phyloP scores from a whole-genome alignment of 2,113 vertebrate species.

The Brachyhypopomus occidentalis region DNA sequence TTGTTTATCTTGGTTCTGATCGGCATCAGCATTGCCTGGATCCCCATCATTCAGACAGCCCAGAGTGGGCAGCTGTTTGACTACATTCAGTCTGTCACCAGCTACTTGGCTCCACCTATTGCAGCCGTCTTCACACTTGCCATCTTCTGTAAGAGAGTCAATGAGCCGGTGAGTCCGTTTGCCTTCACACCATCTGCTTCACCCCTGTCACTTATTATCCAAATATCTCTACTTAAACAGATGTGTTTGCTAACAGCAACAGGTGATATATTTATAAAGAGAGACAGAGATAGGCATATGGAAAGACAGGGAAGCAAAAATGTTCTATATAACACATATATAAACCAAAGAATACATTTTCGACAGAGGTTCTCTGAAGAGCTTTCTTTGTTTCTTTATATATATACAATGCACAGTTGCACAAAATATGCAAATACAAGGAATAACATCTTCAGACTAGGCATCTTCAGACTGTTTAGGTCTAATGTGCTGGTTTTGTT shows the following conservation, averaged over 20 bases:
- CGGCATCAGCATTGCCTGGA: constrained; percentile 93
- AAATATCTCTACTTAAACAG: background rate
- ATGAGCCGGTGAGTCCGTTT: constrained; percentile 78
- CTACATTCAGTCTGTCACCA: constrained; percentile 93
- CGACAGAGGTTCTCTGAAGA: too few species aligned
- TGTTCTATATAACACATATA: too few species aligned
- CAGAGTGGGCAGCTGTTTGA: constrained; percentile 94
- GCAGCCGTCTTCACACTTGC: constrained; percentile 87
- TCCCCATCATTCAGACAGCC: constrained; percentile 88
- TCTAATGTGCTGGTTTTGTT: background rate
- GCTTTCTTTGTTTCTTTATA: too few species aligned
- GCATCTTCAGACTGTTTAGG: background rate
- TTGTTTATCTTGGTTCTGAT: constrained; percentile 88
- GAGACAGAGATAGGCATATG: too few species aligned
- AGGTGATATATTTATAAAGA: too few species aligned
- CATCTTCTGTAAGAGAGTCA: constrained; percentile 91
- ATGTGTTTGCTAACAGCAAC: background rate
- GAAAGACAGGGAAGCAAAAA: too few species aligned
- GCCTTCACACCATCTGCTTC: background rate
- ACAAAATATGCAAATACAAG: too few species aligned
- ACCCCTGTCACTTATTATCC: background rate
- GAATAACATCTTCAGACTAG: too few species aligned
- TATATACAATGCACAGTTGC: too few species aligned
- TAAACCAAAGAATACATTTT: too few species aligned
- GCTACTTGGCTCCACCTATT: constrained; percentile 91